These are phyloP conservation scores for Acanthopleura granulata DNA, from an alignment of 2,888 invertebrate species.

Conservation along the genomic window DNA sequence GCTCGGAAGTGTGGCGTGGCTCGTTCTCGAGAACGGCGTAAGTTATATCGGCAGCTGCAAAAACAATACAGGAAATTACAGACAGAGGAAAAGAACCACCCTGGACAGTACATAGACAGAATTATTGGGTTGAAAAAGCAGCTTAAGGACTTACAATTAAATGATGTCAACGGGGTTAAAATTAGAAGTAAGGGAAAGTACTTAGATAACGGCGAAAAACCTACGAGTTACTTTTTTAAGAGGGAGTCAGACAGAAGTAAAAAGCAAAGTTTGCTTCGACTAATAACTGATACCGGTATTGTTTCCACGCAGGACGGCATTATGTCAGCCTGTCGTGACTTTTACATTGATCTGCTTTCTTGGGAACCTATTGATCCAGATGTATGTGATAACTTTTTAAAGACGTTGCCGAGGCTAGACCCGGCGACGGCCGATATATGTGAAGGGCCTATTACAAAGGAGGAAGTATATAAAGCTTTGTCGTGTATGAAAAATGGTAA, in stretches of 20 bases:
- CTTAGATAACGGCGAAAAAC: not conserved
- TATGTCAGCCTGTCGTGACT: conserved; percentile 7
- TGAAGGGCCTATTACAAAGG: conserved; percentile 23
- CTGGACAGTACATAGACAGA: not conserved
- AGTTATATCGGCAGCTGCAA: not conserved
- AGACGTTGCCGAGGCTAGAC: conserved; percentile 23
- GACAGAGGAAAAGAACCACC: not conserved
- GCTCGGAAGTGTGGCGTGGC: not conserved
- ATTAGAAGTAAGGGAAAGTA: not conserved
- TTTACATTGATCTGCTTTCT: conserved; percentile 21
- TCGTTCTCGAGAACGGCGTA: not conserved
- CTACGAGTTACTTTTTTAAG: not conserved
- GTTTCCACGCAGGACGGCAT: not conserved
- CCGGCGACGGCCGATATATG: conserved; percentile 12
- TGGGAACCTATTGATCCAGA: conserved; percentile 20
- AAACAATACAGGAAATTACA: not conserved
- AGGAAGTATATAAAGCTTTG: conserved; percentile 21
- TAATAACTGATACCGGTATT: not conserved
- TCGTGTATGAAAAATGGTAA: conserved; percentile 30
- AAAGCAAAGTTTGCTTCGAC: not conserved
- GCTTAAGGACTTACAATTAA: not conserved
- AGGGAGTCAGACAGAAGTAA: not conserved
- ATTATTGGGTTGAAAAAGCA: not conserved
- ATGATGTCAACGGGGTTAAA: not conserved
- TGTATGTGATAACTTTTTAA: conserved; percentile 19